Conservation (phyloP, 2,113 vertebrate genomes). For the Desmodus rotundus region DNA sequence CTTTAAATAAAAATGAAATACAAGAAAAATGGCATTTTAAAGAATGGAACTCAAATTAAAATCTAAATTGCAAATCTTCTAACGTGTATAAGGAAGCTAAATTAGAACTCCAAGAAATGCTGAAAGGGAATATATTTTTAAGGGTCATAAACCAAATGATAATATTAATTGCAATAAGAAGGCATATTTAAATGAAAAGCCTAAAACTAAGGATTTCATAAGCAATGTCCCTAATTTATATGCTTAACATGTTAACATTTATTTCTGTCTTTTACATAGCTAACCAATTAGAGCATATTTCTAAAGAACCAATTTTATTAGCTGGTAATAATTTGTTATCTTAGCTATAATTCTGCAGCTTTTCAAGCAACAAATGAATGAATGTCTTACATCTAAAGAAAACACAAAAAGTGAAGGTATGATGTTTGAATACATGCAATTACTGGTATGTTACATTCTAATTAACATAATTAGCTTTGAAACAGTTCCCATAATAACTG, state of each 20-base stretch:
- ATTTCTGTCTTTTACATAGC: conserved; percentile 68
- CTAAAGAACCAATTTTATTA: conserved; percentile 75
- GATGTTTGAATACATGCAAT: conserved; percentile 79
- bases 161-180: conserved; percentile 71
- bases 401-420: conserved; percentile 72
- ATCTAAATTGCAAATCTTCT: conserved; percentile 73
- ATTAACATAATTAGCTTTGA: conserved; percentile 80
- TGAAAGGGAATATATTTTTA: conserved; percentile 61
- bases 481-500: conserved; percentile 76
- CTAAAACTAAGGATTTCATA: conserved; percentile 56
- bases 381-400: conserved; percentile 77
- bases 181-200: conserved; percentile 67
- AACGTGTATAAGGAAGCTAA: conserved; percentile 63
- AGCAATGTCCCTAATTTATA: conserved; percentile 43
- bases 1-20: conserved; percentile 74
- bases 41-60: conserved; percentile 73
- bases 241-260: conserved; percentile 52
- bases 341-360: conserved; percentile 72
- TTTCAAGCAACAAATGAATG: conserved; percentile 73
- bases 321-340: conserved; percentile 75
- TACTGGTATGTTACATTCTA: conserved; percentile 77
- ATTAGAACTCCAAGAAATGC: conserved; percentile 59
- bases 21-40: conserved; percentile 70
- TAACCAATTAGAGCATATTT: conserved; percentile 74
- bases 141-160: conserved; percentile 64